Evolutionary conservation across 2,888 invertebrate genomes (phyloP).

Genomic region (Schrankia costaestrigalis): DNA sequence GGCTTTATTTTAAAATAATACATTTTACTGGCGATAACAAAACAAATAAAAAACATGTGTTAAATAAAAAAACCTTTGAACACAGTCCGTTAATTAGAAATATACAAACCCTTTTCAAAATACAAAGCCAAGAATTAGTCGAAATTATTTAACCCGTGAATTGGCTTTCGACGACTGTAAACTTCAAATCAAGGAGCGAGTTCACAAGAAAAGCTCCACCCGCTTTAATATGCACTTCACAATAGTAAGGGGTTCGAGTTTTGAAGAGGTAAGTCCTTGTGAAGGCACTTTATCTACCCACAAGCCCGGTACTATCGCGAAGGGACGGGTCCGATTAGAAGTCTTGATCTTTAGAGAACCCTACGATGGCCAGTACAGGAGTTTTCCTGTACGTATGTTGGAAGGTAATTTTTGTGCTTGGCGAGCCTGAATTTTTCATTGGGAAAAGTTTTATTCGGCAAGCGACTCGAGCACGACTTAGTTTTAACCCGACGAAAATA

Average conservation of each 20-base stretch:
- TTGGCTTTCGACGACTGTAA: constrained; percentile 53
- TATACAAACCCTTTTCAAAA: constrained; percentile 43
- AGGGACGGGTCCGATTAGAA: constrained; percentile 66
- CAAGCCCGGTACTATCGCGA: constrained; percentile 56
- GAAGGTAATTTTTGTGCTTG: constrained; percentile 16
- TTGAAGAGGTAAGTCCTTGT: constrained; percentile 69
- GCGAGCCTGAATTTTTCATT: constrained; percentile 11
- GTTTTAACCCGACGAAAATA: constrained; percentile 16
- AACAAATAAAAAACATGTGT: neutral
- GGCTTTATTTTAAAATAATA: too few relatives aligned
- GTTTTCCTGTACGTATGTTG: constrained; percentile 13
- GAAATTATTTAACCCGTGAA: constrained; percentile 62
- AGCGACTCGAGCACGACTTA: constrained; percentile 14
- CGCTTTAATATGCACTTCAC: constrained; percentile 75
- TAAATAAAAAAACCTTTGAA: constrained; percentile 9
- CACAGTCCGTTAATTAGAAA: constrained; percentile 34
- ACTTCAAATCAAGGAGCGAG: constrained; percentile 65
- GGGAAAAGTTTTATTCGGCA: constrained; percentile 9
- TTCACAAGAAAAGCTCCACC: constrained; percentile 58
- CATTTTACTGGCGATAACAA: too few relatives aligned
- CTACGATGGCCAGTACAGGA: constrained; percentile 34
- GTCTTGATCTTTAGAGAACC: constrained; percentile 62
- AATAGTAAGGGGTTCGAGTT: constrained; percentile 69
- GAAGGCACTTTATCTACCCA: constrained; percentile 70
- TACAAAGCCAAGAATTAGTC: constrained; percentile 50